Base-by-base conservation (phyloP, 2,888 invertebrate genomes). In the Eurytoma adleriae region DNA sequence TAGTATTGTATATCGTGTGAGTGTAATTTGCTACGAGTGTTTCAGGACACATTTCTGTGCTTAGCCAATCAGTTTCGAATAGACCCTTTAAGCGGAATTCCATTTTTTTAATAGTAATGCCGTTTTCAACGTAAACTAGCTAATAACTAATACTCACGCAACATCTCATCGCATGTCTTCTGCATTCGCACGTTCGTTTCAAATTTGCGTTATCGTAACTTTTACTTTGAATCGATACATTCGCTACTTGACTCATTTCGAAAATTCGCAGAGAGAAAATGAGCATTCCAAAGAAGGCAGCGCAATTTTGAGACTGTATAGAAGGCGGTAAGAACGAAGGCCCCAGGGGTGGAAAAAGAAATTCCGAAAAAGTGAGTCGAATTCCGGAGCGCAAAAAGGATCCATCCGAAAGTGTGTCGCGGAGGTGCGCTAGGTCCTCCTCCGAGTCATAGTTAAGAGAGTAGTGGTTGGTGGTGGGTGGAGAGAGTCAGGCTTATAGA, bases 1-100 rank as follows among this genome's bases (percentile, higher is more conserved):
- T 40, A 7, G 40, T 40, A 40, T 7, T 40, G 40, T 40, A 7
- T 69, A n/a, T 64, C 30, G 69, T 73, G 73, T 77, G 18, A 14
- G 73, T 79, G 70, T 79, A 54, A 59, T 70, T 56, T 50, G 40
- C 50, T 56, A 40, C 40, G 7, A 40, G 70, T 78, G 18, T 75
- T 59, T 62, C 64, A 20, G 64, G 40, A 27, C 0, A 73, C 10
- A 30, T 52, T 59, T 72, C 20, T 80, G 69, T 69, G 56, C 7
- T 24, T 73, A 24, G 18, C 20, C 61, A 72, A n/a, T 69, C 27
- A 30, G 59, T 24, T 75, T 81, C 78, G 81, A 81, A 71, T 75
- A 81, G 81, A 81, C 70, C 78, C 81, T 78, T 81, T 61, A 71
- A 68, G 27, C 66, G 78, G 78, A 81, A 81, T 81, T 81, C 78